Evolutionary conservation across 2,888 invertebrate genomes (phyloP).

Genomic region (Psylliodes chrysocephalus): DNA sequence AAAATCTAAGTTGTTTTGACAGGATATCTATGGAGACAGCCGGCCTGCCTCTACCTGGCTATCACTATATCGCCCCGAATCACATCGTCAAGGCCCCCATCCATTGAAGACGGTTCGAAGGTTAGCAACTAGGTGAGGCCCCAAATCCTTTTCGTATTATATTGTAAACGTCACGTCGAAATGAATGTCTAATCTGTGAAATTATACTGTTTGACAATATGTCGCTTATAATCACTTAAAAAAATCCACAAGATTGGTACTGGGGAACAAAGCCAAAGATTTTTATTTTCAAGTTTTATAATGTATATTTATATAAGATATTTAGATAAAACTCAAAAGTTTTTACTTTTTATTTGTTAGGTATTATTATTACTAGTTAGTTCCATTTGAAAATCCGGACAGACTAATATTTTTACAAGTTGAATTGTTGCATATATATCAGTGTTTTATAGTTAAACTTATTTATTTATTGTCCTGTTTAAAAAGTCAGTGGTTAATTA

Average conservation of each 20-base stretch:
- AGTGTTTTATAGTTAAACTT: slow-evolving; percentile 36
- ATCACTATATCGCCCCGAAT: slow-evolving; percentile 92
- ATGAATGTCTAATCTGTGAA: slow-evolving; percentile 54
- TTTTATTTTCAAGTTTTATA: slow-evolving; percentile 74
- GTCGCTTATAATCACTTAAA: slow-evolving; percentile 54
- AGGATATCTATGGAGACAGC: slow-evolving; percentile 97
- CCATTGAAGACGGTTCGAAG: slow-evolving; percentile 67
- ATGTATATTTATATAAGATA: slow-evolving; percentile 61
- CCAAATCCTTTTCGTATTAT: slow-evolving; percentile 59
- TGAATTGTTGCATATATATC: slow-evolving; percentile 46
- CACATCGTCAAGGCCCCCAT: slow-evolving; percentile 93
- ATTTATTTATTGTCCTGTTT: slow-evolving; percentile 41
- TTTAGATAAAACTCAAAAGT: slow-evolving; percentile 61
- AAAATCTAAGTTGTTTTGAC: slow-evolving; percentile 33
- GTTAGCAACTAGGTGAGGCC: slow-evolving; percentile 56
- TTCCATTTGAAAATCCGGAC: slow-evolving; percentile 41
- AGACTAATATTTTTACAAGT: slow-evolving; percentile 44
- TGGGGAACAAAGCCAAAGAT: slow-evolving; percentile 88
- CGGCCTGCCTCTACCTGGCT: slow-evolving; percentile 88
- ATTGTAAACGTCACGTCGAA: slow-evolving; percentile 10
- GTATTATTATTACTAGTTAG: slow-evolving; percentile 45
- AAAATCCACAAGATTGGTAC: slow-evolving; percentile 70
- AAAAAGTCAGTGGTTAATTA: slow-evolving; percentile 19
- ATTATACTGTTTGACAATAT: slow-evolving; percentile 57
- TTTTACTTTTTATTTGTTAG: slow-evolving; percentile 48